A percentile compares a stretch with the other conserved stretches of the same genome.
These are phyloP conservation scores for Lepidocyrtinus sp. DNA, from an alignment of 2,888 invertebrate genomes.

Conservation along the genomic window DNA sequence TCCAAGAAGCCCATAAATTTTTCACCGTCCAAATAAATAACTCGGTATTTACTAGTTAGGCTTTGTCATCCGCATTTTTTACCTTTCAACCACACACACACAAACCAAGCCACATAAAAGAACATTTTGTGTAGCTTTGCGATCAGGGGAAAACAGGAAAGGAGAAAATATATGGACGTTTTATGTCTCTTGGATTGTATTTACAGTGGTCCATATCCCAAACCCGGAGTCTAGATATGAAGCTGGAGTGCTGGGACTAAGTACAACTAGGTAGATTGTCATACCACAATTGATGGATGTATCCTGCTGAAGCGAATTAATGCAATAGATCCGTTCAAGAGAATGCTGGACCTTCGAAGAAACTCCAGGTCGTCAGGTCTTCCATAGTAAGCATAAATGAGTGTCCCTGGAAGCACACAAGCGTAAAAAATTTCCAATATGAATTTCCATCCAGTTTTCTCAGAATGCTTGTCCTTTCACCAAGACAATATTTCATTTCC, in stretches of 20 bases:
- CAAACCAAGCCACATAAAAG: neutral
- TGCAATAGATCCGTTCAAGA: conserved; percentile 67
- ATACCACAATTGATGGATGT: conserved; percentile 69
- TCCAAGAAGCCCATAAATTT: conserved; percentile 42
- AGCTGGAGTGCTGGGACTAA: neutral
- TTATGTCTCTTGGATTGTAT: neutral
- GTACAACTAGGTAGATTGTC: conserved; percentile 26
- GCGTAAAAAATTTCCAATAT: no score
- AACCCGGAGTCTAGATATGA: neutral
- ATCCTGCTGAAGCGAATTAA: conserved; percentile 68
- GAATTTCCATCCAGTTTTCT: no score
- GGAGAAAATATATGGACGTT: neutral
- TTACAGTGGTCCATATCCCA: neutral
- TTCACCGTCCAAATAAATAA: conserved; percentile 27
- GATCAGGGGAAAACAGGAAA: neutral
- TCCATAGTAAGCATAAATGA: conserved; percentile 70
- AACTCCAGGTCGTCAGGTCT: conserved; percentile 65
- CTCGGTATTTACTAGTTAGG: neutral
- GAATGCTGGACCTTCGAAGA: conserved; percentile 61
- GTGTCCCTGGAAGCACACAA: conserved; percentile 69
- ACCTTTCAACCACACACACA: neutral
- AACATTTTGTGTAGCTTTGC: neutral
- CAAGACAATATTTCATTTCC: no score
- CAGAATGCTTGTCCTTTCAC: no score
- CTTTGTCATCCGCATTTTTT: conserved; percentile 38